These are phyloP conservation scores for Hippolais icterina DNA, from an alignment of 2,113 vertebrate genomes.

Conservation along the genomic window DNA sequence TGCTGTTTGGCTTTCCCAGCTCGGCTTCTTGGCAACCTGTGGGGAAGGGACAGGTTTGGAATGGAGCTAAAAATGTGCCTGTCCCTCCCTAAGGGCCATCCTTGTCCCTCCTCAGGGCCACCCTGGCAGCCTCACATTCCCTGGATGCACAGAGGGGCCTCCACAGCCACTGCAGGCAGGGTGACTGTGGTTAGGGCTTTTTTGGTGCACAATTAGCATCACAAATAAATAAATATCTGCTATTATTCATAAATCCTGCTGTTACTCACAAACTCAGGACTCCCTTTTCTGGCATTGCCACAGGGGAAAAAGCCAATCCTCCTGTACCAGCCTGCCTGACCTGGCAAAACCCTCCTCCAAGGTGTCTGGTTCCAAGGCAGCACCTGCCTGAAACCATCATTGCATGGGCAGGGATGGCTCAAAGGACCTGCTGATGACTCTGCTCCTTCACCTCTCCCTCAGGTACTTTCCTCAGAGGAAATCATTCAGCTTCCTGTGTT, in stretches of 20 bases:
- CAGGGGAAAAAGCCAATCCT: not conserved
- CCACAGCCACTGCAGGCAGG: not conserved
- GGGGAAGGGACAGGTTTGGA: not conserved
- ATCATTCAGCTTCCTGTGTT: slow-evolving; percentile 75
- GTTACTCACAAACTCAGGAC: not conserved
- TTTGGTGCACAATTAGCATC: fast-evolving
- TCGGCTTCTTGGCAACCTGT: not conserved
- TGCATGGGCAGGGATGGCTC: not conserved
- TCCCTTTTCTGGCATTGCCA: not conserved
- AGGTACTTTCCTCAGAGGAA: slow-evolving; percentile 79
- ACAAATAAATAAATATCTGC: not conserved
- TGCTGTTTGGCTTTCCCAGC: not conserved
- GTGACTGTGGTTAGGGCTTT: fast-evolving
- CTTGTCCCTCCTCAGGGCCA: not conserved
- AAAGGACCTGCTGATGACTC: not conserved
- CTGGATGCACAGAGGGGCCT: not conserved
- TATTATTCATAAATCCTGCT: not conserved
- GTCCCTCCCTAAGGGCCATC: not conserved
- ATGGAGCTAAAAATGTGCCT: not conserved
- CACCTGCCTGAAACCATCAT: not conserved
- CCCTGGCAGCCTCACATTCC: not conserved
- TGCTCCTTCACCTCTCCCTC: slow-evolving; percentile 15
- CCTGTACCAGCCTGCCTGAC: fast-evolving
- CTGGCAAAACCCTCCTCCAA: slow-evolving; percentile 24
- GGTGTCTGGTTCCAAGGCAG: fast-evolving